phyloP scores from a whole-genome alignment of 2,113 vertebrate species.

The Ceuthmochares aereus region DNA sequence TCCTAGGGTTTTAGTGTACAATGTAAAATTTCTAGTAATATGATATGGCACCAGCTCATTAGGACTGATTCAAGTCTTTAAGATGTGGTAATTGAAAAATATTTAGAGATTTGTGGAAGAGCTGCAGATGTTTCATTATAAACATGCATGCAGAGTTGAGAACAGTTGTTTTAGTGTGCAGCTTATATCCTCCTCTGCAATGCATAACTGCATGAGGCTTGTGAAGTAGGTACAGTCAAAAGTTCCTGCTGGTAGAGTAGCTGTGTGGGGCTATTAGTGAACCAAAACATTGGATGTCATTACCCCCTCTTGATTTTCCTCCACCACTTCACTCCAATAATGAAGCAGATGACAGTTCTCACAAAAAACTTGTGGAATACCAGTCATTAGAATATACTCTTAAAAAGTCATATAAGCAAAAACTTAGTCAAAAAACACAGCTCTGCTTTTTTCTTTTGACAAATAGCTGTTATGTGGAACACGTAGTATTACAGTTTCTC shows the following conservation, averaged over 20 bases:
- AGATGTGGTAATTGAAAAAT: constrained; percentile 1
- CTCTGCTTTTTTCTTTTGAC: background rate
- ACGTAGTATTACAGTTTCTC: background rate
- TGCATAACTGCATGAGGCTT: background rate
- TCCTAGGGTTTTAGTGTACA: background rate
- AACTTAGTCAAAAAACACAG: background rate
- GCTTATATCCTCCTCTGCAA: background rate
- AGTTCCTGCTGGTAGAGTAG: background rate
- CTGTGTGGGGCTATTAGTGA: background rate
- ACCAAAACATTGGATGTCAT: background rate
- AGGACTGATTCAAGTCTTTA: background rate
- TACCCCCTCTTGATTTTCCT: background rate
- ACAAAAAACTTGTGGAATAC: background rate
- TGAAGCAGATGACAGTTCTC: background rate
- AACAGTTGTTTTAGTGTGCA: background rate
- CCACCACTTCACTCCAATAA: background rate
- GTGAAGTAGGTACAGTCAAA: background rate
- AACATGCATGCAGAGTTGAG: background rate
- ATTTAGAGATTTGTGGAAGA: constrained; percentile 11
- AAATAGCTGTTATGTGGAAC: background rate
- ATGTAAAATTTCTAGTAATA: background rate
- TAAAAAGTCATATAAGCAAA: background rate
- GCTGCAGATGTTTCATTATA: constrained; percentile 16
- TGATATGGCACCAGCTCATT: background rate
- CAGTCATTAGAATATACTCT: background rate